Percentiles rank a stretch among this genome's conserved stretches.
These are phyloP conservation scores for Nansenia antarctica DNA, from an alignment of 2,113 vertebrate genomes.

Conservation along the genomic window DNA sequence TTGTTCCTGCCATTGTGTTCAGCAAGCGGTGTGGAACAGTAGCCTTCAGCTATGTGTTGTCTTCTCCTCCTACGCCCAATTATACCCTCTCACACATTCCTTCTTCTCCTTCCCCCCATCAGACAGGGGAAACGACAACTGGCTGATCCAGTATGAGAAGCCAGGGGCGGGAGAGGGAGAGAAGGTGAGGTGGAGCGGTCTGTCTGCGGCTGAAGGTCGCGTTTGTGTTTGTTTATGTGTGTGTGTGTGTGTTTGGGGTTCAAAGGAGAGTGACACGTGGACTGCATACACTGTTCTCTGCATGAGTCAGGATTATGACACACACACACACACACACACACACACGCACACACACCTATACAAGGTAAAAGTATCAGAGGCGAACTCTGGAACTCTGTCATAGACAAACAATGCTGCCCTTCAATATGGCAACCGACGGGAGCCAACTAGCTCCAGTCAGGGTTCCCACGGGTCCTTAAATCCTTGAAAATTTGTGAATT, in stretches of 20 bases:
- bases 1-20: no score
- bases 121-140: slow-evolving; percentile 98
- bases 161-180: slow-evolving; percentile 67
- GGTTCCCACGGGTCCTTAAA: no score
- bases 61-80: neutral
- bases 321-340: neutral
- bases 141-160: slow-evolving; percentile 93
- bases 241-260: neutral
- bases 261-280: neutral
- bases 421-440: no score
- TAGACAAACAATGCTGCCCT: no score
- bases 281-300: neutral
- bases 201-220: neutral
- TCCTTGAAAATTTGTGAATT: no score
- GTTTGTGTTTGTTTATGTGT: neutral
- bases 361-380: no score
- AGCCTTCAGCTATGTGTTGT: neutral
- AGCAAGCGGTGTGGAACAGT: neutral
- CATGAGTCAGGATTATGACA: neutral
- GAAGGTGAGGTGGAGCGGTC: slow-evolving; percentile 73
- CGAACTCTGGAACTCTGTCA: no score
- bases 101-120: slow-evolving; percentile 35
- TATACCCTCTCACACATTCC: neutral
- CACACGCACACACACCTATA: neutral
- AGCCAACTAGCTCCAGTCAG: no score